phyloP scores from a whole-genome alignment of 1,140 invertebrate genomes.

The Bradynema listronoti region DNA sequence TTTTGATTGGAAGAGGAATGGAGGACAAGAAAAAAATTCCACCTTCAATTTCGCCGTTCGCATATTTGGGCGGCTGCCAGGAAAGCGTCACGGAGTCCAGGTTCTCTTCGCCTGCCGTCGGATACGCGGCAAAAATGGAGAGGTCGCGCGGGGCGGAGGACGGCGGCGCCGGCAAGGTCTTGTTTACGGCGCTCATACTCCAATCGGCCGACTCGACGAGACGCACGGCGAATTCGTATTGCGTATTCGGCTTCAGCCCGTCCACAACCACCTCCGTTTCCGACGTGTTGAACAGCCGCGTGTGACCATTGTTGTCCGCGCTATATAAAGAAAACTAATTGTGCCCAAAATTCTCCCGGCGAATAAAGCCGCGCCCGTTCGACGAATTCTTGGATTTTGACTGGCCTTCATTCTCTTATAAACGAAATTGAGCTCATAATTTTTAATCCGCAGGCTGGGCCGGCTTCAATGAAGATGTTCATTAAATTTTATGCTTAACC shows the following conservation, averaged over 20 bases:
- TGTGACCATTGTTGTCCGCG: constrained; percentile 59
- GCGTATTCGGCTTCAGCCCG: constrained; percentile 80
- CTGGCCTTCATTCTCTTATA: no score
- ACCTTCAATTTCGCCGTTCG: constrained; percentile 76
- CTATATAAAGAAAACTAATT: no score
- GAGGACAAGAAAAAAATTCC: not conserved
- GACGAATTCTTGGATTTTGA: no score
- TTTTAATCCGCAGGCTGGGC: no score
- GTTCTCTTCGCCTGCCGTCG: constrained; percentile 35
- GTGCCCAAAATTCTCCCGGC: no score
- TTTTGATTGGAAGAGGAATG: not conserved
- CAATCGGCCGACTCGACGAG: constrained; percentile 41
- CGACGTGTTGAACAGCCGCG: constrained; percentile 75
- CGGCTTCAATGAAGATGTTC: no score
- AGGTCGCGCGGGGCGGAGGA: constrained; percentile 71
- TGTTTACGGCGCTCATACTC: constrained; percentile 54
- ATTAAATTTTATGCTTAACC: no score
- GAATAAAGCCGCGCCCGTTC: no score
- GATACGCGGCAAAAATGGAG: constrained; percentile 64
- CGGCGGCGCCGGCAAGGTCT: constrained; percentile 59
- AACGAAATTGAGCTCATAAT: no score
- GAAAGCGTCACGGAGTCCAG: constrained; percentile 68
- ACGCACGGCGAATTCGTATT: constrained; percentile 85
- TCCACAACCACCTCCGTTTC: constrained; percentile 87
- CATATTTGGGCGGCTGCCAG: constrained; percentile 81